Evolutionary conservation across 2,888 invertebrate genomes (phyloP).

Genomic region (Folsomia manolachei): DNA sequence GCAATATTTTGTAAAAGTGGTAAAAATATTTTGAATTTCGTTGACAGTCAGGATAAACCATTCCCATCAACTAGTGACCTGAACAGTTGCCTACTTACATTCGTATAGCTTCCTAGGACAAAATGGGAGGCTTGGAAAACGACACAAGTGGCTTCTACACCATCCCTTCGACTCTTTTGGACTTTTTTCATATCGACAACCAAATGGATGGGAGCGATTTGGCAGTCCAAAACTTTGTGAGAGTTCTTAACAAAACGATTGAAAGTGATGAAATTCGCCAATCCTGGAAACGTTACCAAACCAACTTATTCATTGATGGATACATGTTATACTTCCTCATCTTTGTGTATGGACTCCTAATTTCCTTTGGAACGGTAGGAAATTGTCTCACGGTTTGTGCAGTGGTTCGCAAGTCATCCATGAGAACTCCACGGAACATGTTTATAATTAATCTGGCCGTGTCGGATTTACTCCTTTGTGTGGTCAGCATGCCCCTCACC

Average conservation of each 20-base stretch:
- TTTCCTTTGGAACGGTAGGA: constrained; percentile 76
- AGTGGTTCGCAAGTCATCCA: constrained; percentile 78
- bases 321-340: constrained; percentile 67
- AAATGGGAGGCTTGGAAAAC: no score
- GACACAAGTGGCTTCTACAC: neutral
- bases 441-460: constrained; percentile 88
- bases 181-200: neutral
- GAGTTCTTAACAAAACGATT: neutral
- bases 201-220: neutral
- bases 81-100: no score
- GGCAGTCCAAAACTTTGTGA: neutral
- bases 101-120: no score
- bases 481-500: constrained; percentile 86
- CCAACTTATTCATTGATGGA: constrained; percentile 69
- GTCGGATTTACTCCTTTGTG: constrained; percentile 62
- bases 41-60: no score
- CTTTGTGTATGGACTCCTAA: constrained; percentile 69
- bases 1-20: no score
- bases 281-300: constrained; percentile 48
- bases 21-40: no score
- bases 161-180: neutral
- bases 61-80: no score
- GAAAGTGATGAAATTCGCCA: neutral
- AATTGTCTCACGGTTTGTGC: constrained; percentile 70
- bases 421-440: constrained; percentile 89